Evolutionary conservation across 2,113 vertebrate species (phyloP).

Genomic region (Varanus salvator): DNA sequence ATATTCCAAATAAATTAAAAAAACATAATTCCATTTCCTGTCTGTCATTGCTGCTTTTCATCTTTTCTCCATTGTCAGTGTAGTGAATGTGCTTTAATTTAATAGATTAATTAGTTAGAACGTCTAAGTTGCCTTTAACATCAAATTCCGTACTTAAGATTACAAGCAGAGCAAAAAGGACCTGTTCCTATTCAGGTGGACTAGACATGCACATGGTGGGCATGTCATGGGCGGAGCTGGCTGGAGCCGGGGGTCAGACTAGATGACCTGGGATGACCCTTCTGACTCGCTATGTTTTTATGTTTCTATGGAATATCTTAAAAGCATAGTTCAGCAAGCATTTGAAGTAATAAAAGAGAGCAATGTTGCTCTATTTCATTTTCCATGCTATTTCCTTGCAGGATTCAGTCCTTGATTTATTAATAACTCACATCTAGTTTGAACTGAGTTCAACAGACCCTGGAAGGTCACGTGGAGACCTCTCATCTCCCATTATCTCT

Average conservation of each 20-base stretch:
- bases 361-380: neutral
- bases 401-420: neutral
- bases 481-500: too few relatives aligned
- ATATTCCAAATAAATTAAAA: too few relatives aligned
- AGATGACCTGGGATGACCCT: too few relatives aligned
- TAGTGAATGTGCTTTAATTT: neutral
- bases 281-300: too few relatives aligned
- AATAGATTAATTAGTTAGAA: neutral
- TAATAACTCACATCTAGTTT: too few relatives aligned
- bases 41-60: neutral
- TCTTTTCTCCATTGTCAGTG: neutral
- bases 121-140: neutral
- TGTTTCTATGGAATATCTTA: neutral
- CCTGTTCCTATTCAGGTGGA: neutral
- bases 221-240: too few relatives aligned
- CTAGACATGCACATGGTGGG: too few relatives aligned
- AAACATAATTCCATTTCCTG: neutral
- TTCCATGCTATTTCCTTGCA: neutral
- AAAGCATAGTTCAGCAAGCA: neutral
- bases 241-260: too few relatives aligned
- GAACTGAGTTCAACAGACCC: too few relatives aligned
- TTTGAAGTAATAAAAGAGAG: neutral
- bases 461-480: too few relatives aligned
- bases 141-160: neutral
- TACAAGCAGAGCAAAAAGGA: neutral